A percentile compares a stretch with the other conserved stretches of the same genome.
Evolutionary conservation across 1,140 invertebrate genomes (phyloP).

Genomic region (Drosophila melanogaster): DNA sequence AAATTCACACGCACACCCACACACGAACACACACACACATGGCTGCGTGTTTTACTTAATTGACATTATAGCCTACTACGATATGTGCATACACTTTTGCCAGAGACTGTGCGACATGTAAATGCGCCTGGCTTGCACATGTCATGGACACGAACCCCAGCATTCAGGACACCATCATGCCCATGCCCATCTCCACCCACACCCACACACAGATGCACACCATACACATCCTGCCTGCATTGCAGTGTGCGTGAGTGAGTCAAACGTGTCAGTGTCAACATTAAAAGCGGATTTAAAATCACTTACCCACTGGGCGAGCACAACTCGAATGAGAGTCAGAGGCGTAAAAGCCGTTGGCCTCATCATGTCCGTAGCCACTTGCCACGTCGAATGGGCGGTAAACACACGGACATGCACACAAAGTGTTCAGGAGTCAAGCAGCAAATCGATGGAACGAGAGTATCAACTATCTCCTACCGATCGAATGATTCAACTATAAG

Average conservation of each 20-base stretch:
- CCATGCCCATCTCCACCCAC: not conserved
- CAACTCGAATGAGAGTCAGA: conserved; percentile 52
- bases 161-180: conserved; percentile 6
- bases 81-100: conserved; percentile 77
- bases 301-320: conserved; percentile 54
- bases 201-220: not conserved
- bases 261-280: conserved; percentile 83
- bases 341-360: conserved; percentile 71
- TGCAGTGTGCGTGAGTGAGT: conserved; percentile 4
- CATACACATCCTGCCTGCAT: conserved; percentile 1
- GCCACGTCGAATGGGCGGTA: not conserved
- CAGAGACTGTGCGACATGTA: conserved; percentile 67
- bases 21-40: conserved; percentile 4
- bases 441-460: not conserved
- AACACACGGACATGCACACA: not conserved
- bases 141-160: conserved; percentile 40
- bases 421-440: not conserved
- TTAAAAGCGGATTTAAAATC: conserved; percentile 84
- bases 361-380: conserved; percentile 15
- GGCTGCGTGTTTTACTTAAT: conserved; percentile 60
- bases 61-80: conserved; percentile 81
- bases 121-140: conserved; percentile 78
- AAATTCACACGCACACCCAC: conserved; percentile 13
- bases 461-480: not conserved
- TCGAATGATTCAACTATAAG: not conserved